Evolutionary conservation across 2,113 vertebrate genomes (phyloP).

Genomic region (Eira barbara): DNA sequence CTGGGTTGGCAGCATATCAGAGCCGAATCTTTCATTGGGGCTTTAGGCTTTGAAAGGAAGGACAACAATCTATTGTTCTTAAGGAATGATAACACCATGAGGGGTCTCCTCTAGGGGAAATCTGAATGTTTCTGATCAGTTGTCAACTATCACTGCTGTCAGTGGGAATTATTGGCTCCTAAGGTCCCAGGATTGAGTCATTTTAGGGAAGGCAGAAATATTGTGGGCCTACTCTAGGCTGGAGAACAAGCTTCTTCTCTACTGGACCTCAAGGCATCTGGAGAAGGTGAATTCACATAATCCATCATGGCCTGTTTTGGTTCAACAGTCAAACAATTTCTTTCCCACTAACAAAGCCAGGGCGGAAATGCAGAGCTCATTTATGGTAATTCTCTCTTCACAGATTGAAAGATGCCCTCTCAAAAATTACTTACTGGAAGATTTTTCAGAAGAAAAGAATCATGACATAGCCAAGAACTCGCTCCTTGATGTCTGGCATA

Average conservation of each 20-base stretch:
- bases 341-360: not conserved
- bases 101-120: not conserved
- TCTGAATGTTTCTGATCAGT: not conserved
- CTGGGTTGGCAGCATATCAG: not conserved
- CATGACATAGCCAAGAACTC: not conserved
- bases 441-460: slow-evolving; percentile 24
- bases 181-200: not conserved
- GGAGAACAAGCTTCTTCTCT: not conserved
- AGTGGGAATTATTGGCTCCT: not conserved
- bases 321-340: not conserved
- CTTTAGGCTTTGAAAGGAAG: not conserved
- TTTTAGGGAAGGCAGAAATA: not conserved
- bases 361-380: not conserved
- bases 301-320: not conserved
- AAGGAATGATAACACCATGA: not conserved
- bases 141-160: not conserved
- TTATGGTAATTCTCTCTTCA: not conserved
- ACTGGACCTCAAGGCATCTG: not conserved
- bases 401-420: not conserved
- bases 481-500: not conserved
- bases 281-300: not conserved
- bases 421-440: not conserved
- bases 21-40: not conserved
- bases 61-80: not conserved
- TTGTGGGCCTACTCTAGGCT: fast-evolving